Percentiles rank a stretch among this genome's conserved stretches.
phyloP scores from a whole-genome alignment of 2,888 invertebrate species.

The Tenthredo livida region DNA sequence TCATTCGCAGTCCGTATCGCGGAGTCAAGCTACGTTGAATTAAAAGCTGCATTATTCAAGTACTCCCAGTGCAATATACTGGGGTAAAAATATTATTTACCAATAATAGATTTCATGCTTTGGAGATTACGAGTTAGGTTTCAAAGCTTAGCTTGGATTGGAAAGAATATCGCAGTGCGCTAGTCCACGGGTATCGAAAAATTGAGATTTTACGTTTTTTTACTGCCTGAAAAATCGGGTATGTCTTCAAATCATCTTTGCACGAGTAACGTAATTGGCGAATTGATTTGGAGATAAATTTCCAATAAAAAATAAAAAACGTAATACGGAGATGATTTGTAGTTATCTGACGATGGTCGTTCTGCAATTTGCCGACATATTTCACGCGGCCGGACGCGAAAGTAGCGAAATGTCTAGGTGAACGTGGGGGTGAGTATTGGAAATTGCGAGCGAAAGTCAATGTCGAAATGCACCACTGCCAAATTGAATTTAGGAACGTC shows the following conservation, averaged over 20 bases:
- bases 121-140: background rate
- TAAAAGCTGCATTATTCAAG: constrained; percentile 72
- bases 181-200: background rate
- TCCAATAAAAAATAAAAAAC: background rate
- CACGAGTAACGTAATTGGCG: background rate
- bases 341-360: constrained; percentile 24
- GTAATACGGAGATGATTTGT: background rate
- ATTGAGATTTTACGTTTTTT: background rate
- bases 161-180: background rate
- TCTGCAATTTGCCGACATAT: constrained; percentile 45
- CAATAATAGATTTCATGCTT: background rate
- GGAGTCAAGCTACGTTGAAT: constrained; percentile 60
- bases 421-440: background rate
- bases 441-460: constrained; percentile 49
- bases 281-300: background rate
- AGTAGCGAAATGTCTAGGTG: constrained; percentile 35
- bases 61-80: constrained; percentile 48
- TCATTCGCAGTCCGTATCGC: constrained; percentile 46
- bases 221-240: background rate
- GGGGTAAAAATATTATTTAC: background rate
- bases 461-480: constrained; percentile 46
- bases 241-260: background rate
- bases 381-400: constrained; percentile 21
- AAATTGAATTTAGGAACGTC: constrained; percentile 45
- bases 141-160: no score